Evolutionary conservation across 2,888 invertebrate genomes (phyloP).

Genomic region (Cabera pusaria): DNA sequence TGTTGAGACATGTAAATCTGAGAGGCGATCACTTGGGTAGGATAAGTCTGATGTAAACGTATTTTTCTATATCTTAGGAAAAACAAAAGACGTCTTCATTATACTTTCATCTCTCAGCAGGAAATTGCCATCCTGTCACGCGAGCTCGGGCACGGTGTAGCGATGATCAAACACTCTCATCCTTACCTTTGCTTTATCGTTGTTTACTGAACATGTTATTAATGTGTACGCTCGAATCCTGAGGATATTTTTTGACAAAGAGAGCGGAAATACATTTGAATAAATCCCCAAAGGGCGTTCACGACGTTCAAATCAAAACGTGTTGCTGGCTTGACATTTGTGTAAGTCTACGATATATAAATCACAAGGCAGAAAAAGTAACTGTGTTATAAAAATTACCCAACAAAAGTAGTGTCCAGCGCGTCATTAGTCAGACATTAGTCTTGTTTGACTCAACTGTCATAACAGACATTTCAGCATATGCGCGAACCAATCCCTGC

Average conservation of each 20-base stretch:
- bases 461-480: too few relatives aligned
- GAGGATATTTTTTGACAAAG: conserved; percentile 5
- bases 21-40: background rate
- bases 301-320: background rate
- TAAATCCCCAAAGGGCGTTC: conserved; percentile 11
- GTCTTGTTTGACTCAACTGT: too few relatives aligned
- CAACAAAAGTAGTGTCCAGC: too few relatives aligned
- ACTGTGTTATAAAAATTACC: too few relatives aligned
- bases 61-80: conserved; percentile 2
- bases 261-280: conserved; percentile 13
- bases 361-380: too few relatives aligned
- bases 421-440: too few relatives aligned
- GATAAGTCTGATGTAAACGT: background rate
- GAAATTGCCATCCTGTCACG: conserved; percentile 31
- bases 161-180: conserved; percentile 12
- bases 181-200: conserved; percentile 1
- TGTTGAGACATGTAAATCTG: conserved; percentile 5
- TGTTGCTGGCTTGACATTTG: too few relatives aligned
- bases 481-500: too few relatives aligned
- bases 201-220: conserved; percentile 14
- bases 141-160: conserved; percentile 16
- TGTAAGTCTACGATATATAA: too few relatives aligned
- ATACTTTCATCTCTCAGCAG: conserved; percentile 32
- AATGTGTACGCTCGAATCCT: conserved; percentile 11
- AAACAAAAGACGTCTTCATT: conserved; percentile 26